phyloP scores from a whole-genome alignment of 2,113 vertebrate genomes.

The Oplegnathus fasciatus region DNA sequence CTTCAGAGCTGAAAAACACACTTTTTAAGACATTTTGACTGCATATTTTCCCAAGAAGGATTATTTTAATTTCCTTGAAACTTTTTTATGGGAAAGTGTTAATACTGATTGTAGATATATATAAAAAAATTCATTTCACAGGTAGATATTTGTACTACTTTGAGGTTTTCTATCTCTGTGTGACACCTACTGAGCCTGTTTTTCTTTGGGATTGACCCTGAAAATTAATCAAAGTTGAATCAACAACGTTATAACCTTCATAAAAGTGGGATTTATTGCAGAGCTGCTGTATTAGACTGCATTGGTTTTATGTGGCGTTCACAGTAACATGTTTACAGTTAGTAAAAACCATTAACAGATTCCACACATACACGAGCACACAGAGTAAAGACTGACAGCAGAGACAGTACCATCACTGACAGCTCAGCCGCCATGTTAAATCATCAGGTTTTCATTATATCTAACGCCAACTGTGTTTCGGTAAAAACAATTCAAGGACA shows the following conservation, averaged over 20 bases:
- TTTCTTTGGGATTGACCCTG: no score
- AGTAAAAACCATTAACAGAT: not conserved
- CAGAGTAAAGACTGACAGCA: not conserved
- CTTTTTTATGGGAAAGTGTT: no score
- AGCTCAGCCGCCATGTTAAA: not conserved
- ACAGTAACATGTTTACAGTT: not conserved
- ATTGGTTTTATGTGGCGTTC: not conserved
- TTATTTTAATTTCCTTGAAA: no score
- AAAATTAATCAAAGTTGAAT: no score
- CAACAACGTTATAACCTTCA: not conserved
- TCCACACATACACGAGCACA: not conserved
- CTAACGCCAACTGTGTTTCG: not conserved
- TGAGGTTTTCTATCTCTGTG: no score
- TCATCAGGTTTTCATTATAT: not conserved
- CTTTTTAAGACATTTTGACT: no score
- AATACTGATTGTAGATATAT: no score
- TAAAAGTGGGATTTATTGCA: not conserved
- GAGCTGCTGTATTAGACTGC: not conserved
- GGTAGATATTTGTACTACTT: no score
- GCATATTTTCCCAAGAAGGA: no score
- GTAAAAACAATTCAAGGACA: constrained; percentile 8
- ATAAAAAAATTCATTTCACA: no score
- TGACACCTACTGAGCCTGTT: no score
- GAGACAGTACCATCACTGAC: not conserved
- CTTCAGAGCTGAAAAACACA: no score